These are phyloP conservation scores for Encarsia formosa DNA, from an alignment of 2,888 invertebrate species.

Conservation along the genomic window DNA sequence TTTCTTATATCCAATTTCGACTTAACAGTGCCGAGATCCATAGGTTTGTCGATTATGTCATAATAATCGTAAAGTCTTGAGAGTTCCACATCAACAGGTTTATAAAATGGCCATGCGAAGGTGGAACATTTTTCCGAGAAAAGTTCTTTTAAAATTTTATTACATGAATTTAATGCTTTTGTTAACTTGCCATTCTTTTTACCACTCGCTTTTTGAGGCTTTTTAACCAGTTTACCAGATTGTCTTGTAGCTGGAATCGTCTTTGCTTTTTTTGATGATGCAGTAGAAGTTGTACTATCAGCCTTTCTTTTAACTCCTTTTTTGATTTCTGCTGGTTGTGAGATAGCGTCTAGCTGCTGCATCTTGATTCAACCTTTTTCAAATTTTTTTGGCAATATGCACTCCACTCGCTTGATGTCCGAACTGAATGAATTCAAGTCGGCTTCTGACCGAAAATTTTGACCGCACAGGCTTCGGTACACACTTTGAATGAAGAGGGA, in stretches of 20 bases:
- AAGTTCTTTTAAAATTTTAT: constrained; percentile 86
- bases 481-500: too few relatives aligned
- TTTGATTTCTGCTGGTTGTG: constrained; percentile 83
- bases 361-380: too few relatives aligned
- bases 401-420: too few relatives aligned
- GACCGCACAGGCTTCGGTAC: too few relatives aligned
- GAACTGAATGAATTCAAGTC: too few relatives aligned
- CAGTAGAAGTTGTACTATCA: constrained; percentile 91
- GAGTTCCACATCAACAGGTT: constrained; percentile 95
- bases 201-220: constrained; percentile 56
- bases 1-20: constrained; percentile 94
- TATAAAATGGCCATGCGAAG: constrained; percentile 99
- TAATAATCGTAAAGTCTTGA: constrained; percentile 96
- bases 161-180: constrained; percentile 84
- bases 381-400: too few relatives aligned
- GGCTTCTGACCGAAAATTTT: too few relatives aligned
- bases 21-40: constrained; percentile 99
- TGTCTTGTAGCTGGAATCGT: constrained; percentile 88
- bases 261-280: constrained; percentile 80
- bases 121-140: constrained; percentile 91
- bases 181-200: constrained; percentile 83
- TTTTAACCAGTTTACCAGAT: constrained; percentile 92
- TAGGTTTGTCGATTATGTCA: constrained; percentile 98
- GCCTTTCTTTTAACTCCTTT: constrained; percentile 99
- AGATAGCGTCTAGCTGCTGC: too few relatives aligned